phyloP scores from a whole-genome alignment of 2,797 vertebrate genomes.

The Heteromormyrus szaboi region DNA sequence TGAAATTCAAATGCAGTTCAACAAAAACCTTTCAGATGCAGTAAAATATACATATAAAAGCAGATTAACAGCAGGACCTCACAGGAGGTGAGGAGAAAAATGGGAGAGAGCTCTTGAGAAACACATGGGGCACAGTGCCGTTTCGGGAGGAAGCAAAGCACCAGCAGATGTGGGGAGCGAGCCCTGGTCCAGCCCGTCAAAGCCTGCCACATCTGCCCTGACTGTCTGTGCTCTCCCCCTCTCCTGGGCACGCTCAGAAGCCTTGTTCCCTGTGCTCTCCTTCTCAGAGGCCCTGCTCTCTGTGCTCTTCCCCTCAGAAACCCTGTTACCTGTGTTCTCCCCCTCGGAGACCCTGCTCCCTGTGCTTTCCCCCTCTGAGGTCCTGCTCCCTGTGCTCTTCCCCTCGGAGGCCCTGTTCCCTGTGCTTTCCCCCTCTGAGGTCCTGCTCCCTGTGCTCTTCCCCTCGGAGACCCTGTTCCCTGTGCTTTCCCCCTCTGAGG shows the following conservation, averaged over 20 bases:
- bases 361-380: not conserved
- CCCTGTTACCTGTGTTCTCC: not conserved
- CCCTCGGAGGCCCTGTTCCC: too few relatives aligned
- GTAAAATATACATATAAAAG: constrained; percentile 4
- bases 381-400: not conserved
- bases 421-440: too few relatives aligned
- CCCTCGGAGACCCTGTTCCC: not conserved
- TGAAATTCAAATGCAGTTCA: not conserved
- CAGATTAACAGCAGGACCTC: not conserved
- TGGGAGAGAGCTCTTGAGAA: not conserved
- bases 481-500: too few relatives aligned
- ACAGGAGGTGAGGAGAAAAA: not conserved
- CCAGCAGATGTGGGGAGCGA: not conserved
- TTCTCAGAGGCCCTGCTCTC: not conserved
- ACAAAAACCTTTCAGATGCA: not conserved
- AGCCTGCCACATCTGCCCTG: not conserved
- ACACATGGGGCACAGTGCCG: not conserved
- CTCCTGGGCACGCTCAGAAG: not conserved
- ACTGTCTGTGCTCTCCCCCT: not conserved
- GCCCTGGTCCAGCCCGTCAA: not conserved
- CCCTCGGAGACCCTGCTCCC: not conserved
- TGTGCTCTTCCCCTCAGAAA: not conserved
- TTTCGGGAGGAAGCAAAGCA: not conserved
- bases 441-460: not conserved
- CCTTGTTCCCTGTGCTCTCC: not conserved